Conservation (phyloP, 2,888 invertebrate species). For the Branchellion lobata region DNA sequence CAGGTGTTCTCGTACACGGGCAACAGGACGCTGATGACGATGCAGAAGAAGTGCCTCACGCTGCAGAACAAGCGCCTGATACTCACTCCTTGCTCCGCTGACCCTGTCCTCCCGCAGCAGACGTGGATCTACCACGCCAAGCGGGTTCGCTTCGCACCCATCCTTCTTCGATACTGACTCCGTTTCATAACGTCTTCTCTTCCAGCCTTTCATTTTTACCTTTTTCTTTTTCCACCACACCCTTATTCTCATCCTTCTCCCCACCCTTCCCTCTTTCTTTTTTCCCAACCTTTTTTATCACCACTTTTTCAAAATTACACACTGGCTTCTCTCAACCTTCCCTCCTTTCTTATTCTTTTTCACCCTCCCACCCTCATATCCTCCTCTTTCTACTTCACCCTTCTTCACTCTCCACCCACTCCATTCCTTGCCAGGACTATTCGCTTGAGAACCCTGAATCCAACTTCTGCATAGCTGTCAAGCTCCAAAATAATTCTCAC, state of each 20-base stretch:
- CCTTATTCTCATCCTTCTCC: too few species aligned
- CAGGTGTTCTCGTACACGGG: slow-evolving; percentile 36
- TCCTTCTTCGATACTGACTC: too few species aligned
- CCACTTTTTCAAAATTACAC: too few species aligned
- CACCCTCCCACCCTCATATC: too few species aligned
- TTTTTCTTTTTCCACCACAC: too few species aligned
- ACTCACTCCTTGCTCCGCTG: background rate
- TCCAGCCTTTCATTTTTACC: background rate
- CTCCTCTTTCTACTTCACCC: too few species aligned
- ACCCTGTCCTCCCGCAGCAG: background rate
- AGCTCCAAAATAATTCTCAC: background rate
- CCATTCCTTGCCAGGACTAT: background rate
- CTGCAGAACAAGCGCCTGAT: background rate
- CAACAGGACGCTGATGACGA: slow-evolving; percentile 26
- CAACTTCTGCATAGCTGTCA: slow-evolving; percentile 20
- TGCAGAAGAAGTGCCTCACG: slow-evolving; percentile 11
- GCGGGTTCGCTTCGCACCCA: background rate
- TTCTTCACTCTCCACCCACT: too few species aligned
- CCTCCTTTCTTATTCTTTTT: too few species aligned
- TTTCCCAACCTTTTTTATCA: too few species aligned
- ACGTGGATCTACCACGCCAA: slow-evolving; percentile 12
- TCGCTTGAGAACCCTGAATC: slow-evolving; percentile 6
- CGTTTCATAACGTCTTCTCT: too few species aligned
- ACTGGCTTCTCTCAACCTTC: too few species aligned
- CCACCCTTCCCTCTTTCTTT: too few species aligned